Evolutionary conservation across 2,797 vertebrate genomes (phyloP).

Genomic region (Diplodus sargus): DNA sequence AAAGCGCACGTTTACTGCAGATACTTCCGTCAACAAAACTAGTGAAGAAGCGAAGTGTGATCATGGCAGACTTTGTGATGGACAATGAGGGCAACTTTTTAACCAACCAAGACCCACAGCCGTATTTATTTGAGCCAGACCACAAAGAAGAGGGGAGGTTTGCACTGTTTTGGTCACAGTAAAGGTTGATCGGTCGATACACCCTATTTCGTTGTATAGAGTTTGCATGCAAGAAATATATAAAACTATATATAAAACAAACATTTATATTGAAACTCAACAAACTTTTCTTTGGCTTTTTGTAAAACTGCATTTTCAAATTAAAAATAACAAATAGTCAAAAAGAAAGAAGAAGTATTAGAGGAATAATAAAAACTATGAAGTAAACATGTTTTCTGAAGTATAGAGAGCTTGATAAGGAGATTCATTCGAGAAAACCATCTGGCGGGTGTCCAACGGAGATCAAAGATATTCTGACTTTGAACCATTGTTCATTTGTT

Average conservation of each 20-base stretch:
- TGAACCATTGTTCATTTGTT: constrained; percentile 37
- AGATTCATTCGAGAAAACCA: constrained; percentile 15
- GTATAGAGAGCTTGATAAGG: constrained; percentile 5
- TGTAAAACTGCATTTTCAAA: not conserved
- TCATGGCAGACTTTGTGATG: too few relatives aligned
- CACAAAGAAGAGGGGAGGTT: too few relatives aligned
- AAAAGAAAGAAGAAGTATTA: not conserved
- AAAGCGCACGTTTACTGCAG: too few relatives aligned
- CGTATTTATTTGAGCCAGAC: too few relatives aligned
- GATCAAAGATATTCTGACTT: constrained; percentile 42
- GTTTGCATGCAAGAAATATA: not conserved
- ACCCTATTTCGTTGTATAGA: not conserved
- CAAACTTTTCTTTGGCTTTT: not conserved
- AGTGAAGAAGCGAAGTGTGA: too few relatives aligned
- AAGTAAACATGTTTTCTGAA: constrained; percentile 22
- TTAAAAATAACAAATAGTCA: not conserved
- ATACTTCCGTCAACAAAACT: too few relatives aligned
- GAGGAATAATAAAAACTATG: constrained; percentile 2
- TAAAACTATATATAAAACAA: too few relatives aligned
- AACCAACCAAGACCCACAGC: too few relatives aligned
- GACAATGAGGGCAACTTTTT: too few relatives aligned
- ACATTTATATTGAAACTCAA: too few relatives aligned
- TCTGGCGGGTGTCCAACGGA: constrained; percentile 17
- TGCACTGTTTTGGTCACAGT: not conserved
- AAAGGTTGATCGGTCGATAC: not conserved